Evolutionary conservation across 2,888 invertebrate species (phyloP).

Genomic region (Drosophila phalerata): DNA sequence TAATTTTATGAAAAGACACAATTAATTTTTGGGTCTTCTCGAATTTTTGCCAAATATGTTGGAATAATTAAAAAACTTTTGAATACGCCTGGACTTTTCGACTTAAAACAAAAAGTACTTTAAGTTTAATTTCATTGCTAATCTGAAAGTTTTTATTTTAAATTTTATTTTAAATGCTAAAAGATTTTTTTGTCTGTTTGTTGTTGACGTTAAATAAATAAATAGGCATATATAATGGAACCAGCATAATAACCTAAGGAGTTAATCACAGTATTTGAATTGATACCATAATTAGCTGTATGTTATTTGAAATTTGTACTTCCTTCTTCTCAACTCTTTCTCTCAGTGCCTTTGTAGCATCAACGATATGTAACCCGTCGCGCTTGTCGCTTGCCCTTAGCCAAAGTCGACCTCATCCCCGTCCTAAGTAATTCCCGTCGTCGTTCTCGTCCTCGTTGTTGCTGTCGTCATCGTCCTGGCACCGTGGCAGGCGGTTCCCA

Average conservation of each 20-base stretch:
- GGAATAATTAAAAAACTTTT: no score
- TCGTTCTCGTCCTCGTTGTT: neutral
- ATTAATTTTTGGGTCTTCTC: no score
- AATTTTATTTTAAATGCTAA: neutral
- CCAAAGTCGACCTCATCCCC: slow-evolving; percentile 71
- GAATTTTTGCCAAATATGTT: no score
- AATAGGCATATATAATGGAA: no score
- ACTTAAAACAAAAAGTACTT: no score
- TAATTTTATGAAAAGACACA: no score
- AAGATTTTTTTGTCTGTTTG: no score
- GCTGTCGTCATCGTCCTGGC: slow-evolving; percentile 19
- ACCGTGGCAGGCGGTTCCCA: slow-evolving; percentile 23
- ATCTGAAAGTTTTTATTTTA: neutral
- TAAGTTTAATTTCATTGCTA: no score
- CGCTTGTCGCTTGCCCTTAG: slow-evolving; percentile 76
- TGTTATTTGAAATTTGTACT: neutral
- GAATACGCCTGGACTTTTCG: no score
- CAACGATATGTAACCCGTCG: slow-evolving; percentile 64
- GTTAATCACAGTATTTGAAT: neutral
- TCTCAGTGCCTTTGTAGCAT: slow-evolving; percentile 44
- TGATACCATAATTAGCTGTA: neutral
- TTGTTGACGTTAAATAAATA: no score
- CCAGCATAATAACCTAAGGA: neutral
- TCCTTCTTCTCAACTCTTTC: slow-evolving; percentile 22
- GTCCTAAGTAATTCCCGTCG: neutral